Percentiles rank a stretch among this genome's conserved stretches.
Conservation (phyloP, 2,797 vertebrate genomes). For the Lophotriccus pileatus region DNA sequence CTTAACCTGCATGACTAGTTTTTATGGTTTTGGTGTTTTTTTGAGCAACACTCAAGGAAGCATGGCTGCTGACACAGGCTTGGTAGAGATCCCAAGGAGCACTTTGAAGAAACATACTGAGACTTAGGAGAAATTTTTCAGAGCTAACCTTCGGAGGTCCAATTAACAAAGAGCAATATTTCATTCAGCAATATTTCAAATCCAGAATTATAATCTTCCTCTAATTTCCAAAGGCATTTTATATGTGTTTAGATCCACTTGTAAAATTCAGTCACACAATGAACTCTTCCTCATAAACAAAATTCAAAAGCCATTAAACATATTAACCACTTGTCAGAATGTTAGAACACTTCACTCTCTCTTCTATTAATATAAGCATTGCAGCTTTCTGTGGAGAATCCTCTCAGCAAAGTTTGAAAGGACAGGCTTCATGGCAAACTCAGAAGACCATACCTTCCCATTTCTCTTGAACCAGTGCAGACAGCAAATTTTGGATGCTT, state of each 20-base stretch:
- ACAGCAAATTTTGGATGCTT: not conserved
- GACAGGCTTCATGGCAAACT: not conserved
- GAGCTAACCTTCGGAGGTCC: not conserved
- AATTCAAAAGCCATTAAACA: not conserved
- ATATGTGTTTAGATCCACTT: not conserved
- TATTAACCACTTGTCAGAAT: not conserved
- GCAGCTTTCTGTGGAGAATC: not conserved
- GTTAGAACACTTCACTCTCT: not conserved
- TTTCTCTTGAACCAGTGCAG: not conserved
- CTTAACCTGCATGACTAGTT: not conserved
- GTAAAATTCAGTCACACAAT: not conserved
- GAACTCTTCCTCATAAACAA: not conserved
- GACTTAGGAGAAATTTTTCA: not conserved
- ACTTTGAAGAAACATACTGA: not conserved
- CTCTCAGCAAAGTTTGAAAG: not conserved
- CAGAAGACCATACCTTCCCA: not conserved
- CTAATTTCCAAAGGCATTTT: conserved; percentile 46
- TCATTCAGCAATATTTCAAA: not conserved
- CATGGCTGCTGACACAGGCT: not conserved
- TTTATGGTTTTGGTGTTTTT: not conserved
- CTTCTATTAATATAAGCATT: not conserved
- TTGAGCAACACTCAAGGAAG: not conserved
- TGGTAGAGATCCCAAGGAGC: not conserved
- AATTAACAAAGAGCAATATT: not conserved
- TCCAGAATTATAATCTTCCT: not conserved